Conservation (phyloP, 2,113 vertebrate genomes). For the Sturnira hondurensis region DNA sequence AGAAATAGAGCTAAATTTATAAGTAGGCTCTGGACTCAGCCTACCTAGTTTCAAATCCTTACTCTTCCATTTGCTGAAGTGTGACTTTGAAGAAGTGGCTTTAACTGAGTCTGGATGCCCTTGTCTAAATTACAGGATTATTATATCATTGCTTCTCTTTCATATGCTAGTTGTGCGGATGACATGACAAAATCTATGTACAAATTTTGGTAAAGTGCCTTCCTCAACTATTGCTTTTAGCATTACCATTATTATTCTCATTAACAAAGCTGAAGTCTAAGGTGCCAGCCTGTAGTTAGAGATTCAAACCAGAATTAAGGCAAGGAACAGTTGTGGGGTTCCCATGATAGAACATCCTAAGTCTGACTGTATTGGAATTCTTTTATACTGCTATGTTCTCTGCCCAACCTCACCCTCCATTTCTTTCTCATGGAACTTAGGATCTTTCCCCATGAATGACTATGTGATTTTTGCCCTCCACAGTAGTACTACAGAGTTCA, state of each 20-base stretch:
- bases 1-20: neutral
- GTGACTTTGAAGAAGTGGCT: neutral
- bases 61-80: neutral
- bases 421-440: neutral
- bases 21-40: neutral
- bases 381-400: neutral
- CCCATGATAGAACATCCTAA: neutral
- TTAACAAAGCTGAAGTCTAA: constrained; percentile 15
- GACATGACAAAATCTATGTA: constrained; percentile 9
- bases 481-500: neutral
- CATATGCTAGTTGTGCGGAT: neutral
- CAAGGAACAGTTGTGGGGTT: neutral
- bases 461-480: neutral
- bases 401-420: neutral
- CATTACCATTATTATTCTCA: neutral
- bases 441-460: neutral
- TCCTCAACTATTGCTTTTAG: neutral
- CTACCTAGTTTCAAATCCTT: neutral
- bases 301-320: neutral
- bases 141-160: neutral
- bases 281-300: neutral
- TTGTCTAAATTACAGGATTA: neutral
- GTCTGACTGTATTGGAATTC: neutral
- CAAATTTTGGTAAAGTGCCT: neutral
- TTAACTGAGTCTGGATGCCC: neutral